phyloP scores from a whole-genome alignment of 2,797 vertebrate genomes.

The Kryptolebias ocellatus region DNA sequence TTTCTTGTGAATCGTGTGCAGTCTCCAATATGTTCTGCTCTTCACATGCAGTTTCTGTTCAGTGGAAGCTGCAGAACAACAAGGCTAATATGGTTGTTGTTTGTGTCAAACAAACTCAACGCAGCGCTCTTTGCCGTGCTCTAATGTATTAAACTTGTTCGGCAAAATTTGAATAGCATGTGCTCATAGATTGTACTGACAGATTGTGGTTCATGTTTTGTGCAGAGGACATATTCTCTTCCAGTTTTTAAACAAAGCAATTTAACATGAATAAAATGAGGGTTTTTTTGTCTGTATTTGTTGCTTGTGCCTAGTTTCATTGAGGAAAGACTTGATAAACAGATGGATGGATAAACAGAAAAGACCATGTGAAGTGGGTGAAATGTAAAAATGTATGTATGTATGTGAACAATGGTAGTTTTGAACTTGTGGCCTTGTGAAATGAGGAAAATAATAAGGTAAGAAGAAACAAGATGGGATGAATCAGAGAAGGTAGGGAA shows the following conservation, averaged over 20 bases:
- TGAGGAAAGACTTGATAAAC: background rate
- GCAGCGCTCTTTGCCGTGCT: too few relatives aligned
- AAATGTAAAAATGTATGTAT: background rate
- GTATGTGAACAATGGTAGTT: background rate
- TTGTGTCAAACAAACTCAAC: background rate
- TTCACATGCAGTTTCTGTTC: too few relatives aligned
- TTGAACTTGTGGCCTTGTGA: background rate
- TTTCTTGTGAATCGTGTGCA: too few relatives aligned
- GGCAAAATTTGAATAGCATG: background rate
- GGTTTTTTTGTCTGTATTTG: too few relatives aligned
- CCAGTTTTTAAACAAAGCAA: background rate
- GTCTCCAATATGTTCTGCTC: too few relatives aligned
- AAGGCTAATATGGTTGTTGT: too few relatives aligned
- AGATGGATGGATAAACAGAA: slow-evolving; percentile 11
- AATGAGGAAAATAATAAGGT: background rate
- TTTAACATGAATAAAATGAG: too few relatives aligned
- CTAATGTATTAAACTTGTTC: background rate
- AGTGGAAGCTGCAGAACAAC: too few relatives aligned
- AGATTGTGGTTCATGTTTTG: background rate
- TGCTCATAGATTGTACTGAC: background rate
- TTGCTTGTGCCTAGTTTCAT: background rate
- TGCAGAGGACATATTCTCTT: background rate
- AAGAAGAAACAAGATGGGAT: too few relatives aligned
- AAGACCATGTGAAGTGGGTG: background rate
- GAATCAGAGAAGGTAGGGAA: too few relatives aligned